Evolutionary conservation across 2,888 invertebrate genomes (phyloP), one percentile per base, ranked within the genome.

Genomic region (Hymenopus coronatus): DNA sequence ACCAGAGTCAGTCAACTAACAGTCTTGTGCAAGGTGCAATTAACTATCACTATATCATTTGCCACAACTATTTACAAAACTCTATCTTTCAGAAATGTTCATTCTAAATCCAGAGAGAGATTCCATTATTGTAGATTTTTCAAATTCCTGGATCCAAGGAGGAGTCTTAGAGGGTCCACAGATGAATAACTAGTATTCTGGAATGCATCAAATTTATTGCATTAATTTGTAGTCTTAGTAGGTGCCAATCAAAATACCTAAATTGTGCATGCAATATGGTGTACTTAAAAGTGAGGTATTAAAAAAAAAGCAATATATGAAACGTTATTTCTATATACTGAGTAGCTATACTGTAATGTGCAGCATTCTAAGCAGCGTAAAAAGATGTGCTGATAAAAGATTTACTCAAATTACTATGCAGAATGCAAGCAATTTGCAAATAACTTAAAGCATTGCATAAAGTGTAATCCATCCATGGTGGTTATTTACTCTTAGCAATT

Each of bases 111-210:
- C 54, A 70, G 54, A 25, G 54, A 46, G 46, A 54, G 54, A 70
- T 20, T 70, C 54, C 54, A 70, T 70, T 70, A 70, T 70, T 70
- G 54, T 20, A 70, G 54, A 25, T 70, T 70, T 70, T 70, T 70
- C 54, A 28, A 84, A 84, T 25, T 84, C 84, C 84, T 84, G 84
- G 25, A 33, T 84, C 84, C 84, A 84, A 84, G 84, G 28, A 84
- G 84, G 28, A 84, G 84, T 84, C 84, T 84, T 84, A 84, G 84
- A 84, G 84, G 84, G 30, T 84, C 84, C 84, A 84, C 84, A 84
- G 84, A 33, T 84, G 84, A 84, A 30, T 28, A 28, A 28, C 33
- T 84, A 84, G 84, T 33, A 28, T 84, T 84, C 84, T 84, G 84
- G 33, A 84, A 84, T 84, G 33, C 83, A 83, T 30, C 84, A 84